These are phyloP conservation scores for Taxidea taxus DNA, from an alignment of 2,113 vertebrate genomes.

Conservation along the genomic window DNA sequence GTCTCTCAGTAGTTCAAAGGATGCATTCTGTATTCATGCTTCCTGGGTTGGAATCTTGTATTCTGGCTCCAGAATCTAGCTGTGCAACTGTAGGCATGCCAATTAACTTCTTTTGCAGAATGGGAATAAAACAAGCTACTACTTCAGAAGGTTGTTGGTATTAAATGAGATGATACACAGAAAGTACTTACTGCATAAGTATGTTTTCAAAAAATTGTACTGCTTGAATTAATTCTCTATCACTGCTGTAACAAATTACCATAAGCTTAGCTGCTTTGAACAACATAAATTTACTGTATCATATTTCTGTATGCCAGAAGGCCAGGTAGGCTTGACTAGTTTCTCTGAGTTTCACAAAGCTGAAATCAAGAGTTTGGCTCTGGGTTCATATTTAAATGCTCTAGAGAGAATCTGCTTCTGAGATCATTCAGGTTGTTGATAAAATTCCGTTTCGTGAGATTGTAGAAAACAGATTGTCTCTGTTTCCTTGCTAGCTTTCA, in stretches of 20 bases:
- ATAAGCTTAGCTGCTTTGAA: background rate
- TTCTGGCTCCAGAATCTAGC: no score
- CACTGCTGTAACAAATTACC: background rate
- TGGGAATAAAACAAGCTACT: background rate
- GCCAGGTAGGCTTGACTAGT: background rate
- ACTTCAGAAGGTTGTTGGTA: background rate
- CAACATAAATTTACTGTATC: background rate
- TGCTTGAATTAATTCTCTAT: background rate
- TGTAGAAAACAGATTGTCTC: background rate
- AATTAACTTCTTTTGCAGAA: background rate
- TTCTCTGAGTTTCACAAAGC: background rate
- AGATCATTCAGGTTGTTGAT: background rate
- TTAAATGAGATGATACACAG: background rate
- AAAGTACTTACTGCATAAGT: background rate
- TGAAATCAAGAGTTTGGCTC: background rate
- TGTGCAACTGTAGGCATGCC: background rate
- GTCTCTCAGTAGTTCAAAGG: background rate
- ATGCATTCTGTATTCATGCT: no score
- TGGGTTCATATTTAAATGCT: background rate
- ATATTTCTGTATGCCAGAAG: background rate
- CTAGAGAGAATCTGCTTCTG: background rate
- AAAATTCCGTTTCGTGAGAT: background rate
- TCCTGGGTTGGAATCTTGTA: background rate
- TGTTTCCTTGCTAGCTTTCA: no score
- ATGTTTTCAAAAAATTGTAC: background rate